These are phyloP conservation scores for Leptopilina boulardi DNA, from an alignment of 1,140 invertebrate species.

Conservation along the genomic window DNA sequence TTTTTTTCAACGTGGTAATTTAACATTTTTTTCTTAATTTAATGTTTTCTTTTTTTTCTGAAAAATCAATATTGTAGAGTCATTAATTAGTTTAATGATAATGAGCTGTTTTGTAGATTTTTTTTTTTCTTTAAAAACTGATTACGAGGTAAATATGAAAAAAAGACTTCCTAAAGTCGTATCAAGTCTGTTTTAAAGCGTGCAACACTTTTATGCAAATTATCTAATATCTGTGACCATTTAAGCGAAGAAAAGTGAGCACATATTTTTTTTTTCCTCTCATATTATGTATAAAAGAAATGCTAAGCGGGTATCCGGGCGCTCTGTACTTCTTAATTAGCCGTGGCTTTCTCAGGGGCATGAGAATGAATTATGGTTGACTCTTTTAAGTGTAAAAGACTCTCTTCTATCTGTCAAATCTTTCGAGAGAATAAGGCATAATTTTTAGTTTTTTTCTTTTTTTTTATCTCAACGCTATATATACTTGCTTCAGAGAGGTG, in stretches of 20 bases:
- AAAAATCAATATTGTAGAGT: neutral
- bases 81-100: neutral
- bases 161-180: neutral
- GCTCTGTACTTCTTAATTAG: slow-evolving; percentile 37
- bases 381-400: slow-evolving; percentile 28
- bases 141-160: neutral
- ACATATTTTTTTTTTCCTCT: slow-evolving; percentile 28
- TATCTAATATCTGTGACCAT: slow-evolving; percentile 32
- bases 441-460: neutral
- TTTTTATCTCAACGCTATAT: too few species aligned
- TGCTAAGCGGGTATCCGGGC: slow-evolving; percentile 17
- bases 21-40: too few species aligned
- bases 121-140: too few species aligned
- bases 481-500: neutral
- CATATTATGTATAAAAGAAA: slow-evolving; percentile 38
- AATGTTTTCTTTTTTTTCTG: too few species aligned
- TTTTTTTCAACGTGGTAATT: too few species aligned
- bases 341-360: slow-evolving; percentile 3
- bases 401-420: slow-evolving; percentile 23
- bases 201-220: slow-evolving; percentile 40
- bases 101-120: neutral
- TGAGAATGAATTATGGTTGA: slow-evolving; percentile 27
- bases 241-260: slow-evolving; percentile 28
- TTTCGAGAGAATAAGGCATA: slow-evolving; percentile 4
- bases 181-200: neutral